Base-by-base conservation (phyloP, 2,113 vertebrate genomes). In the Ivindomyrus marchei region DNA sequence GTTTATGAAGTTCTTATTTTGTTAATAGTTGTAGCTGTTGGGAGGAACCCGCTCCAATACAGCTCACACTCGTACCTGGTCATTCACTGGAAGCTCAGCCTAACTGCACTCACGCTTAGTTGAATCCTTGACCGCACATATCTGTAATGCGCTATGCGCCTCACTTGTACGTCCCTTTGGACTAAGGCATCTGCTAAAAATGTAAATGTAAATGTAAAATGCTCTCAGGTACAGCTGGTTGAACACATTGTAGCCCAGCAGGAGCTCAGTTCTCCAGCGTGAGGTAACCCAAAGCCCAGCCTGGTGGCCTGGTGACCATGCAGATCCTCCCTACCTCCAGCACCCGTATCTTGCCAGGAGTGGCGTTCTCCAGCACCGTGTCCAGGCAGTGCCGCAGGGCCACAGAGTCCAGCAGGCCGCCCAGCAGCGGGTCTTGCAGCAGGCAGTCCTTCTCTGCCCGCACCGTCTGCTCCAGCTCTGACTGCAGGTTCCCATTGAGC, bases 401-500 rank as follows among this genome's bases (percentile, higher is more conserved):
- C 0, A 92, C 89, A 19, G 92, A 94, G 24, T 96, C 92, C 0
- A 99, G 94, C 62, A 99, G 94, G 15, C 97, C 98, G 0, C 92
- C 94, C 66, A 99, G 95, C 36, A 99, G 96, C 0, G 94, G 91
- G 47, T 99, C 98, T 0, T 96, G 93, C 1, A 93, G 93, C 80
- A 99, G 94, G 90, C 97, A 97, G 5, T 85, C 89, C 89, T 93
- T 95, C 91, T 99, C 97, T 88, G 92, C 95, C 90, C 94, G 92
- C 80, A 99, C 96, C 0, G 95, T 94, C 91, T 97, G 96, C 11
- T 96, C 93, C 92, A 99, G 94, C 88, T 98, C 98, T 11, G 96
- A 97, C 31, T 90, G 94, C 8, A 98, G 95, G 93, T 97, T 99
- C 17, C 98, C 98, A 0, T 98, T 98, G 46, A 98, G 94, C 92